Percentiles rank a stretch among this genome's conserved stretches.
These are phyloP conservation scores for Drosophila paulistorum DNA, from an alignment of 1,140 invertebrate genomes.

Conservation along the genomic window DNA sequence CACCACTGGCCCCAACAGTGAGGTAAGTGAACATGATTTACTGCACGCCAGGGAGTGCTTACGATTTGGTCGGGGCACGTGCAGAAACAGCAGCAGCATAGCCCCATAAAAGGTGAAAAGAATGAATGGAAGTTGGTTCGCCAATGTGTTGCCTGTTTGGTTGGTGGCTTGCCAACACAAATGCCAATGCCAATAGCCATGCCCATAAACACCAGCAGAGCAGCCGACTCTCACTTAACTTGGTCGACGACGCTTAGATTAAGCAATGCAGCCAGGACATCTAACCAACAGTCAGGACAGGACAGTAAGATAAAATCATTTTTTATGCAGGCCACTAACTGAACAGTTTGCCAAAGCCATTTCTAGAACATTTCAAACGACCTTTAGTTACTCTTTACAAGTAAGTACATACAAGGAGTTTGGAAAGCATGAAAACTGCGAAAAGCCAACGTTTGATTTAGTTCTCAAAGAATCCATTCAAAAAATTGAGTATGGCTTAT, in stretches of 20 bases:
- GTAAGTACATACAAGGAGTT: too few relatives aligned
- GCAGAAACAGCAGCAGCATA: slow-evolving; percentile 13
- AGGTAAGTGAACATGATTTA: slow-evolving; percentile 81
- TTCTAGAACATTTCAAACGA: neutral
- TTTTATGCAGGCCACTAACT: slow-evolving; percentile 33
- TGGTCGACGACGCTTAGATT: slow-evolving; percentile 26
- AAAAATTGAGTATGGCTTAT: too few relatives aligned
- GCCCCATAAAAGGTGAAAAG: neutral
- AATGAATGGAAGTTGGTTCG: slow-evolving; percentile 2
- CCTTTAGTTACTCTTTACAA: neutral
- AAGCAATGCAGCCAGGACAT: slow-evolving; percentile 39
- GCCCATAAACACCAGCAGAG: slow-evolving; percentile 28
- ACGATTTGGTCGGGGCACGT: slow-evolving; percentile 63
- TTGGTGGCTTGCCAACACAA: slow-evolving; percentile 11
- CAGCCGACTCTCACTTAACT: slow-evolving; percentile 41
- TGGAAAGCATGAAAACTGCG: too few relatives aligned
- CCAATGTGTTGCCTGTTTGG: slow-evolving; percentile 4
- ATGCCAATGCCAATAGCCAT: slow-evolving; percentile 42
- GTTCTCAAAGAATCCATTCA: too few relatives aligned
- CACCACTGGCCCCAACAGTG: slow-evolving; percentile 69
- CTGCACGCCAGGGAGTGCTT: slow-evolving; percentile 67
- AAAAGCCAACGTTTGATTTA: too few relatives aligned
- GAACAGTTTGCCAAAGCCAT: neutral
- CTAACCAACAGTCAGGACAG: slow-evolving; percentile 15
- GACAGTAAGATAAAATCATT: slow-evolving; percentile 54